phyloP scores from a whole-genome alignment of 2,797 vertebrate species.

The Darevskia nairensis region DNA sequence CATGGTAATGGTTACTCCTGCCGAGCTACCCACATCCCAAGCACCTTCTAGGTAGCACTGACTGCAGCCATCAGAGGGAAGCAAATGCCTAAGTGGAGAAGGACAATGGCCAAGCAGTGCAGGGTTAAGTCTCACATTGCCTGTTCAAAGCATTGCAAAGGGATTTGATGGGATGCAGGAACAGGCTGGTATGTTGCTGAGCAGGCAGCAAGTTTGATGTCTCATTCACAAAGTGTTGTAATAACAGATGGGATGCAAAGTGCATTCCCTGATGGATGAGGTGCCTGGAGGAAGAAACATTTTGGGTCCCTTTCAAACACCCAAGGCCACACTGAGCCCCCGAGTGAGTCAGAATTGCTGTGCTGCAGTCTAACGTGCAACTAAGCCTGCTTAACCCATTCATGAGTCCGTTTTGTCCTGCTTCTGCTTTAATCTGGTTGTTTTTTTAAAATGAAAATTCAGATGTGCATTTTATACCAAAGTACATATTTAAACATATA shows the following conservation, averaged over 20 bases:
- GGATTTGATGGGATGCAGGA: conserved; percentile 13
- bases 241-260: conserved; percentile 70
- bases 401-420: background rate
- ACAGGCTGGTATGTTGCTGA: conserved; percentile 16
- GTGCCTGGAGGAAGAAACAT: background rate
- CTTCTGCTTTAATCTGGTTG: no score
- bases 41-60: background rate
- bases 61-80: background rate
- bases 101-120: background rate
- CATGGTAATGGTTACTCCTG: background rate
- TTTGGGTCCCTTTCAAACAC: conserved; percentile 53
- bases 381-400: conserved; percentile 19
- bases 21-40: background rate
- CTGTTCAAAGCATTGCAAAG: accelerated
- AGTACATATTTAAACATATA: background rate
- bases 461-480: no score
- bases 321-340: conserved; percentile 13
- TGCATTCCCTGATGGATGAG: background rate
- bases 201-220: conserved; percentile 60
- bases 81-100: background rate
- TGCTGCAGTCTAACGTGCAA: conserved; percentile 26
- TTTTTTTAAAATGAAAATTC: no score
- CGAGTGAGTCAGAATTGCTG: accelerated
- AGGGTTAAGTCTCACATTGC: background rate
- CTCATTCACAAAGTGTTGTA: conserved; percentile 64